phyloP scores from a whole-genome alignment of 2,797 vertebrate species.

The Remorina albescens region DNA sequence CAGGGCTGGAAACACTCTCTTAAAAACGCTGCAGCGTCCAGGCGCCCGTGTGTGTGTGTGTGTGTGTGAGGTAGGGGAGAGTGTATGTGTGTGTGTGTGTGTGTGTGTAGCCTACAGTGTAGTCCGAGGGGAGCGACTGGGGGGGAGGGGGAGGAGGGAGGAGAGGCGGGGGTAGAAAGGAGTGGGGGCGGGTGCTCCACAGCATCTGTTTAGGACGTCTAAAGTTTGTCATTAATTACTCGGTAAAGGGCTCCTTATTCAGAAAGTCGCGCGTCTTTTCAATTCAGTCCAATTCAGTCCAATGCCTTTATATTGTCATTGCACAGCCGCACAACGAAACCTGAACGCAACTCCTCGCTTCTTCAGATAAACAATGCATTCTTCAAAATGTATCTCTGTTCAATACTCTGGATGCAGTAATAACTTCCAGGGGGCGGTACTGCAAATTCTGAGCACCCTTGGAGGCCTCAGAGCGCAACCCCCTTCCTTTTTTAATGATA shows the following conservation, averaged over 20 bases:
- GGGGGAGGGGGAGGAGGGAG: constrained; percentile 39
- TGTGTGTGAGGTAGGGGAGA: constrained; percentile 79
- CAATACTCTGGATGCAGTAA: no score
- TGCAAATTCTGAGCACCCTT: neutral
- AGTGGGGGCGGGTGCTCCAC: neutral
- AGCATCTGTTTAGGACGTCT: constrained; percentile 58
- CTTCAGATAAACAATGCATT: no score
- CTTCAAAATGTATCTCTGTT: no score
- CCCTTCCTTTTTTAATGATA: neutral
- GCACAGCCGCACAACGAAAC: no score
- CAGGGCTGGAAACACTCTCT: constrained; percentile 77
- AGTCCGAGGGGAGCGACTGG: constrained; percentile 68
- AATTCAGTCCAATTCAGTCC: no score
- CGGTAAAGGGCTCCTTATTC: constrained; percentile 16
- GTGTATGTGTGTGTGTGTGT: constrained; percentile 78
- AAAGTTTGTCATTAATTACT: constrained; percentile 57
- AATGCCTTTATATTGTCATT: no score
- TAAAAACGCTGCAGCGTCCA: constrained; percentile 85
- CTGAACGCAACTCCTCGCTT: no score
- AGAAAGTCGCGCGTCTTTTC: constrained; percentile 16
- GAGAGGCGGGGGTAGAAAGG: constrained; percentile 6
- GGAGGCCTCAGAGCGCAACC: neutral
- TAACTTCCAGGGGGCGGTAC: constrained; percentile 35
- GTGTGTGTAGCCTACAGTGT: constrained; percentile 69
- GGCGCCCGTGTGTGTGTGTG: no score